A percentile compares a stretch with the other conserved stretches of the same genome.
Evolutionary conservation across 2,888 invertebrate species (phyloP).

Genomic region (Amphipyra tragopoginis): DNA sequence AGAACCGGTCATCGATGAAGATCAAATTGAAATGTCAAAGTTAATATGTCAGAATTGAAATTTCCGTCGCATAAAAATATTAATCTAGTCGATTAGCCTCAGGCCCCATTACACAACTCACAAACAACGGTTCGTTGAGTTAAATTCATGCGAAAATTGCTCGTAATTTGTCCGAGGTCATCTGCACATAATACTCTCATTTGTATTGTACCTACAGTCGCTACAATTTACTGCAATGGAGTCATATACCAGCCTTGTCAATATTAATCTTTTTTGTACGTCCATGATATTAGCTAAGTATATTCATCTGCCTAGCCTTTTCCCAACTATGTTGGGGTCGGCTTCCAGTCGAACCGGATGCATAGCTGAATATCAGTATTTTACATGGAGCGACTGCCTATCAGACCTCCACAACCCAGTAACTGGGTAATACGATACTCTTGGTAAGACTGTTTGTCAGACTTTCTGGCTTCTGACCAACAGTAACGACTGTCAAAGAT

Average conservation of each 20-base stretch:
- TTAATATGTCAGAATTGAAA: conserved; percentile 42
- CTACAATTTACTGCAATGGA: conserved; percentile 40
- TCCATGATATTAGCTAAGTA: too few species aligned
- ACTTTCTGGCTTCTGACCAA: too few species aligned
- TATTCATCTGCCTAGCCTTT: too few species aligned
- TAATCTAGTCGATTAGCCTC: conserved; percentile 47
- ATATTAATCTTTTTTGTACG: too few species aligned
- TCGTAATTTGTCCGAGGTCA: conserved; percentile 59
- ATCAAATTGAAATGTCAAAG: conserved; percentile 51
- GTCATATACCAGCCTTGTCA: conserved; percentile 44
- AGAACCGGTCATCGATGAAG: conserved; percentile 24
- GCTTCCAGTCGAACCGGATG: too few species aligned
- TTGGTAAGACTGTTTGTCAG: too few species aligned
- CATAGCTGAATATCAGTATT: too few species aligned
- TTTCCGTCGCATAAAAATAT: conserved; percentile 33
- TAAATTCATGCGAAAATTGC: conserved; percentile 56
- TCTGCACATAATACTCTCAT: conserved; percentile 43
- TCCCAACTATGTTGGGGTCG: too few species aligned
- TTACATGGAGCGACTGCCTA: too few species aligned
- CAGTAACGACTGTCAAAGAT: too few species aligned
- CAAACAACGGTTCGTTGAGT: conserved; percentile 54
- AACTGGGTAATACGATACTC: too few species aligned
- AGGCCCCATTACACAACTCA: conserved; percentile 43
- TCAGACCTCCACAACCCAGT: too few species aligned
- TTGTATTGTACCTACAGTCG: conserved; percentile 33